Conservation (phyloP, 2,113 vertebrate genomes). For the Thermophis baileyi region DNA sequence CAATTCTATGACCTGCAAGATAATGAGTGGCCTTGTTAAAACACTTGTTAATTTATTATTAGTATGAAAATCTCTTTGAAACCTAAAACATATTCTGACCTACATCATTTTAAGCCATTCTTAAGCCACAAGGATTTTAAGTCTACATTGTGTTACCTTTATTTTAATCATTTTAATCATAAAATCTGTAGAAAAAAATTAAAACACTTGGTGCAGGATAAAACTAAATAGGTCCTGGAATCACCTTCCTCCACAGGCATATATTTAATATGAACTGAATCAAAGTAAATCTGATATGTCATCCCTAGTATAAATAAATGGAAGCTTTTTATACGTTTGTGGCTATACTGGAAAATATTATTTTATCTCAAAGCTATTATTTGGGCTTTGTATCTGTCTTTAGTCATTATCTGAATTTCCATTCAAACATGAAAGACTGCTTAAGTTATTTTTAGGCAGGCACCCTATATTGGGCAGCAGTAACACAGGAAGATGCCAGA, state of each 20-base stretch:
- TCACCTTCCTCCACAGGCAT: neutral
- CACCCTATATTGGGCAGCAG: neutral
- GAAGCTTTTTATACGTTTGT: neutral
- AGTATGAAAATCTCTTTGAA: neutral
- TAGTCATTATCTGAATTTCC: neutral
- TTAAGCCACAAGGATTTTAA: neutral
- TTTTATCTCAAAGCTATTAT: neutral
- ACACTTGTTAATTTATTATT: conserved; percentile 1
- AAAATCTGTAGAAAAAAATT: neutral
- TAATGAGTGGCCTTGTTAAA: conserved; percentile 31
- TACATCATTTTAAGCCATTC: neutral
- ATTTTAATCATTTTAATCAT: neutral
- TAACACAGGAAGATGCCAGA: neutral
- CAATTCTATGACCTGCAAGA: conserved; percentile 82
- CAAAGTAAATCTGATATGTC: neutral
- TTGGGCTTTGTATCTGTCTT: neutral
- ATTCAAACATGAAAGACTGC: neutral
- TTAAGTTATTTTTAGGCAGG: neutral
- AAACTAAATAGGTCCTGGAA: neutral
- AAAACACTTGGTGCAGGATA: neutral
- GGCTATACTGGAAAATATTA: neutral
- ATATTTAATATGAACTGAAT: neutral
- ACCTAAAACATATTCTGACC: neutral
- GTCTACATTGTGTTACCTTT: neutral
- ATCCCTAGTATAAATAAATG: neutral